Conservation (phyloP, 2,113 vertebrate species). For the Glareola pratincola region DNA sequence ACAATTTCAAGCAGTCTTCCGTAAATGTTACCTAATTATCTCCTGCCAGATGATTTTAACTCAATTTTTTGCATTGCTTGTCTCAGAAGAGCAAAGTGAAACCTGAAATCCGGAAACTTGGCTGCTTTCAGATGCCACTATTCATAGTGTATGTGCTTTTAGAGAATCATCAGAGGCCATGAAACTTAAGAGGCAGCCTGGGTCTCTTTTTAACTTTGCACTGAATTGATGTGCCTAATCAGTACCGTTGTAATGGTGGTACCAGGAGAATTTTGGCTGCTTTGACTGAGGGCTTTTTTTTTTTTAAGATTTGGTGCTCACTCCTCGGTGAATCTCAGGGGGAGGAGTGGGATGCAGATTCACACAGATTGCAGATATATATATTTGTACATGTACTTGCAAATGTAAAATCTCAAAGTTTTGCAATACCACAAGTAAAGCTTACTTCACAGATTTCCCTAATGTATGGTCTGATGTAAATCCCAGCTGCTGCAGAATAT, state of each 20-base stretch:
- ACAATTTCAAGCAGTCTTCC: constrained; percentile 22
- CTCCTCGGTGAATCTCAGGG: not conserved
- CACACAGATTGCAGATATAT: not conserved
- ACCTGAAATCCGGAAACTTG: not conserved
- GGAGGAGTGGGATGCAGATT: not conserved
- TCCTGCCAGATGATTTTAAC: not conserved
- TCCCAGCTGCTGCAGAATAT: not conserved
- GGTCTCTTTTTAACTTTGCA: not conserved
- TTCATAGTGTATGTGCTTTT: not conserved
- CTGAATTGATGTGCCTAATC: not conserved
- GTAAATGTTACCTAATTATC: constrained; percentile 44
- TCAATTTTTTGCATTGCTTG: not conserved
- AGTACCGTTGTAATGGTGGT: not conserved
- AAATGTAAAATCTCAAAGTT: not conserved
- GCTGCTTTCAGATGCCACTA: not conserved
- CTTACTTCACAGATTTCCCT: not conserved
- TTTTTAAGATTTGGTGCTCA: not conserved
- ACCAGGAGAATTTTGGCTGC: not conserved
- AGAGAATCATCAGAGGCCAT: not conserved
- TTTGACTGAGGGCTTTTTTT: not conserved
- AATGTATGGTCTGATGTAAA: not conserved
- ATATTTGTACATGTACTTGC: not conserved
- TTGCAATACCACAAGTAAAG: not conserved
- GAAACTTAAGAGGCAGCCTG: not conserved
- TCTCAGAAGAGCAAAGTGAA: not conserved